phyloP scores from a whole-genome alignment of 2,797 vertebrate genomes.

The Nannoperca australis region DNA sequence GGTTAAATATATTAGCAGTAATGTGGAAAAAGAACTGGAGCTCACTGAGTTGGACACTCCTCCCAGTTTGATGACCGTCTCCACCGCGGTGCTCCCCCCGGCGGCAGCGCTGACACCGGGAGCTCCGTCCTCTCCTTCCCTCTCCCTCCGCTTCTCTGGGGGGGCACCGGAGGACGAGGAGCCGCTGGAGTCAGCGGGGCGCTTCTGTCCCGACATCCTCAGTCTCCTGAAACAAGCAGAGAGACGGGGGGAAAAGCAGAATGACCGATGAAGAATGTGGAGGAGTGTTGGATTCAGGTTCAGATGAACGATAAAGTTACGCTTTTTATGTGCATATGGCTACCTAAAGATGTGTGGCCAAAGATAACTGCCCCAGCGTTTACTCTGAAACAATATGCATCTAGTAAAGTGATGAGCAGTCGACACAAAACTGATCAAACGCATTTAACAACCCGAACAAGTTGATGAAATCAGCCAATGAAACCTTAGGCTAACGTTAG shows the following conservation, averaged over 20 bases:
- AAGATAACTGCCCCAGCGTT: neutral
- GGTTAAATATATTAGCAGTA: neutral
- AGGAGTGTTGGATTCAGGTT: neutral
- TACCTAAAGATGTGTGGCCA: no score
- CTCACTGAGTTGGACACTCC: conserved; percentile 94
- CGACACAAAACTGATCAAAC: neutral
- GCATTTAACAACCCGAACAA: neutral
- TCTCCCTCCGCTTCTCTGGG: conserved; percentile 84
- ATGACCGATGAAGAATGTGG: neutral
- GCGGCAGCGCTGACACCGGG: conserved; percentile 78
- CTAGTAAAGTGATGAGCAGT: rapidly evolving
- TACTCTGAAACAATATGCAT: neutral
- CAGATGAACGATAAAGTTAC: neutral
- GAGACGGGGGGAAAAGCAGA: neutral
- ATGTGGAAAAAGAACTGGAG: neutral
- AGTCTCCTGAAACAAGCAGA: conserved; percentile 38
- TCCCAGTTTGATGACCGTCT: conserved; percentile 94
- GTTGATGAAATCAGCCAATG: conserved; percentile 6
- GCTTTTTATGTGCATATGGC: neutral
- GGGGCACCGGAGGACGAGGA: conserved; percentile 79
- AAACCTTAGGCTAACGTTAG: conserved; percentile 56
- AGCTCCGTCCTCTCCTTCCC: conserved; percentile 82
- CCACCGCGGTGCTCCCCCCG: conserved; percentile 85
- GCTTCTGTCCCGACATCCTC: conserved; percentile 88
- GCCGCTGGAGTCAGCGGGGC: conserved; percentile 81